These are phyloP conservation scores for Nannoperca obscura DNA, from an alignment of 2,797 vertebrate species.

Conservation along the genomic window DNA sequence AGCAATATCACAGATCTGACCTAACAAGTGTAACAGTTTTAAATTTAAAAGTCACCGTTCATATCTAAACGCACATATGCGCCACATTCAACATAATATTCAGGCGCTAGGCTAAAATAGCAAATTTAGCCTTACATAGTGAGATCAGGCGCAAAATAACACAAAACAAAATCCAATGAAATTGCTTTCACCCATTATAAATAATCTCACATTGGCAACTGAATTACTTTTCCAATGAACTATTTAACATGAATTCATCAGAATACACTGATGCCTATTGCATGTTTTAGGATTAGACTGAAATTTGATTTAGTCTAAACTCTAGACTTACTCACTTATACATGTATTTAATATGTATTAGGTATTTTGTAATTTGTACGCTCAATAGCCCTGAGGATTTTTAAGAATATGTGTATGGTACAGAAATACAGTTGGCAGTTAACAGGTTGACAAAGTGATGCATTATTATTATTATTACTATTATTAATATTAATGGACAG, in stretches of 20 bases:
- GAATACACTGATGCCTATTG: background rate
- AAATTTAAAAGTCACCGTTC: constrained; percentile 19
- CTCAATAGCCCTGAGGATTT: constrained; percentile 56
- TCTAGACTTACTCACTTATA: constrained; percentile 15
- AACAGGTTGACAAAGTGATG: constrained; percentile 9
- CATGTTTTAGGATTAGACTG: background rate
- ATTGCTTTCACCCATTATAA: constrained; percentile 25
- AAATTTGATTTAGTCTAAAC: constrained; percentile 2
- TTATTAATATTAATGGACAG: background rate
- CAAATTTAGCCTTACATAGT: background rate
- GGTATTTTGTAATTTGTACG: constrained; percentile 25
- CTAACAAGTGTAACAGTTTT: background rate
- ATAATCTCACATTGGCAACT: constrained; percentile 64
- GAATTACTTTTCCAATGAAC: background rate
- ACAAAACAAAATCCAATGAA: constrained; percentile 6
- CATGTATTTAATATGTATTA: constrained; percentile 32
- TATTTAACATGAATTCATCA: background rate
- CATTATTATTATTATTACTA: background rate
- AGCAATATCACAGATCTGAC: background rate
- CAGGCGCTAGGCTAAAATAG: constrained; percentile 5
- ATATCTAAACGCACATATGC: background rate
- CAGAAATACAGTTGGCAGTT: constrained; percentile 20
- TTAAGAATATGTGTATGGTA: background rate
- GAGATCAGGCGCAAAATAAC: background rate
- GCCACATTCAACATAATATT: constrained; percentile 29